These are phyloP conservation scores for Parapristionchus giblindavisi DNA, from an alignment of 2,888 invertebrate genomes.

Conservation along the genomic window DNA sequence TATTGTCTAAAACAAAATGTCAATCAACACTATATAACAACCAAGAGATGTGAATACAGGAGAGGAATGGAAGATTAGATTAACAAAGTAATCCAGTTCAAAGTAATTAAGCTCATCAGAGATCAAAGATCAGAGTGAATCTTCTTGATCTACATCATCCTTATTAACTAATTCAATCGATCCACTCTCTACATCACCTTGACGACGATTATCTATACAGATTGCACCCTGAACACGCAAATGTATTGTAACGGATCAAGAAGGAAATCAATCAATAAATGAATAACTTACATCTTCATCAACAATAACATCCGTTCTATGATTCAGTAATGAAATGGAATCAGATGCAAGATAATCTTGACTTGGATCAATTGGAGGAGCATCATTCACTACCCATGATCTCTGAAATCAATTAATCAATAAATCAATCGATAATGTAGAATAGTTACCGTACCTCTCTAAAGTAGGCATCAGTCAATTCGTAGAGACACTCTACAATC, in stretches of 20 bases:
- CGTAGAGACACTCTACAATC: conserved; percentile 50
- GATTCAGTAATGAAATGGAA: background rate
- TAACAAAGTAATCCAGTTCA: too few species aligned
- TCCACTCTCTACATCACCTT: conserved; percentile 4
- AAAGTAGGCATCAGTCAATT: conserved; percentile 39
- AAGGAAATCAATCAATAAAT: background rate
- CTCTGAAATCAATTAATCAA: background rate
- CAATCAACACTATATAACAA: too few species aligned
- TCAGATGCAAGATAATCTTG: too few species aligned
- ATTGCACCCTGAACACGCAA: background rate
- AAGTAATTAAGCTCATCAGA: too few species aligned
- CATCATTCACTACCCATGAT: conserved; percentile 37
- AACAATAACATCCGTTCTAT: background rate
- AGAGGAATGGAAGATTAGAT: too few species aligned
- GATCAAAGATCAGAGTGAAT: background rate
- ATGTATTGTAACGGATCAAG: too few species aligned
- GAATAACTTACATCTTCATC: conserved; percentile 30
- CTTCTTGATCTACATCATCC: conserved; percentile 16
- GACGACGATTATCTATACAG: conserved; percentile 25
- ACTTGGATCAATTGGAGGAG: background rate
- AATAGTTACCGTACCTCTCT: conserved; percentile 2
- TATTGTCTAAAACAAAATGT: too few species aligned
- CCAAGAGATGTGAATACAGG: too few species aligned
- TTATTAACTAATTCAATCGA: background rate
- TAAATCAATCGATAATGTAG: background rate